These are phyloP conservation scores for Ichneumoninae sp. DNA, from an alignment of 2,888 invertebrate genomes.

Conservation along the genomic window DNA sequence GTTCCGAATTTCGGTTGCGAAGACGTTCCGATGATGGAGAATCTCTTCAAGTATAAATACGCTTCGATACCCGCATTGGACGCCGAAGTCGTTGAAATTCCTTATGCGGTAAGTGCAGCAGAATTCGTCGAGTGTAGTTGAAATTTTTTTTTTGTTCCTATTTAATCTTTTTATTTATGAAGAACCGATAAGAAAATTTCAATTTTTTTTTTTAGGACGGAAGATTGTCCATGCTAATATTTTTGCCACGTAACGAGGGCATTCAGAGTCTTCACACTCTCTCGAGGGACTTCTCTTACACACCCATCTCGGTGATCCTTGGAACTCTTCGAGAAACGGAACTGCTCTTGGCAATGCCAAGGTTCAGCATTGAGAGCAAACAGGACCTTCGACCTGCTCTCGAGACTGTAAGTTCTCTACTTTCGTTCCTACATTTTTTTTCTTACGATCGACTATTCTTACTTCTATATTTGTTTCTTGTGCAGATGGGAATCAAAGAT, in stretches of 20 bases:
- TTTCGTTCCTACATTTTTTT: not conserved
- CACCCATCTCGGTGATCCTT: slow-evolving; percentile 85
- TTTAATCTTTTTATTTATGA: not conserved
- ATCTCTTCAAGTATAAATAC: slow-evolving; percentile 87
- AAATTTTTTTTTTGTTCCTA: not conserved
- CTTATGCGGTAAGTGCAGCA: slow-evolving; percentile 88
- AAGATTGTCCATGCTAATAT: slow-evolving; percentile 87
- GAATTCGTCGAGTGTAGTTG: not conserved
- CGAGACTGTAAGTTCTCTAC: slow-evolving; percentile 84
- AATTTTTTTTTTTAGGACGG: slow-evolving; percentile 85
- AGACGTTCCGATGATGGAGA: slow-evolving; percentile 89
- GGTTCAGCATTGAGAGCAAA: slow-evolving; percentile 87
- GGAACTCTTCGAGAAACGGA: slow-evolving; percentile 85
- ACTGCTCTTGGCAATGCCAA: slow-evolving; percentile 87
- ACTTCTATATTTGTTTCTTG: slow-evolving; percentile 6
- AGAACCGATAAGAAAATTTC: too few species aligned
- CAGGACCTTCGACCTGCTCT: slow-evolving; percentile 85
- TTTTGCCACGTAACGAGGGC: slow-evolving; percentile 86
- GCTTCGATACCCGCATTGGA: slow-evolving; percentile 88
- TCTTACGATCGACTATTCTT: not conserved
- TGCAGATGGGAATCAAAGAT: slow-evolving; percentile 86
- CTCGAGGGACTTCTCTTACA: slow-evolving; percentile 86
- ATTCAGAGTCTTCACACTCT: slow-evolving; percentile 85
- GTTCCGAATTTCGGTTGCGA: slow-evolving; percentile 87
- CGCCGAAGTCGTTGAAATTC: slow-evolving; percentile 89